Base-by-base conservation (phyloP, 1,140 invertebrate species). In the Agrilus planipennis region DNA sequence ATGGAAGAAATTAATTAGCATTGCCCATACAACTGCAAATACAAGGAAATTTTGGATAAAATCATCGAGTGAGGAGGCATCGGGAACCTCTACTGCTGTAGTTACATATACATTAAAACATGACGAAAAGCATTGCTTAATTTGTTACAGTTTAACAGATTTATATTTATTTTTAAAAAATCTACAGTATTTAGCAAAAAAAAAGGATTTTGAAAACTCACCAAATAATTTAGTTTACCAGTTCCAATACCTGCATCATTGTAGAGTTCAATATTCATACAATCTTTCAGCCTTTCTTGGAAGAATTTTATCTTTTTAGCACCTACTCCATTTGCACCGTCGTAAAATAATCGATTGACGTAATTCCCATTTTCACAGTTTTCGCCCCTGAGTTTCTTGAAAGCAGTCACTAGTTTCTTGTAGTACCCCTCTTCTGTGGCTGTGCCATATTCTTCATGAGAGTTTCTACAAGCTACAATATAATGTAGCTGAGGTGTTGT, bases 261-360 rank as follows among this genome's bases (percentile, higher is more conserved):
- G 53, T 65, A 81, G 35, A 84, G 63, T 27, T 74, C 62, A 15
- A 93, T 69, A 20, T 74, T 64, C 1, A 94, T 57, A 20, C 67
- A 65, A n/a, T 76, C 72, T 19, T 71, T 68, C 27, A 95, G 59
- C 17, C 70, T 66, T 52, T 76, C 72, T 25, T 73, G 65, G 40
- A 92, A 75, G 38, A 76, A 72, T 55, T 80, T 75, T 47, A 89
- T 72, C 55, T 87, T 86, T 23, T 79, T 66, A 7, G 85, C 88
- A 15, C 93, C 93, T 2, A 97, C 87, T 16, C 93, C 94, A 69
- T 99, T 97, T 1, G 94, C 90, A 15, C 87, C 87, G 70, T 98
- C 94, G 46, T 95, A 73, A 29, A 76, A 64, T 1, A 90, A 37
- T 11, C 69, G 61, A 9, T 75, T 72, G 63, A n/a, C 62, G 53